A percentile compares a stretch with the other conserved stretches of the same genome.
phyloP scores from a whole-genome alignment of 2,888 invertebrate species.

The Seladonia tumulorum region DNA sequence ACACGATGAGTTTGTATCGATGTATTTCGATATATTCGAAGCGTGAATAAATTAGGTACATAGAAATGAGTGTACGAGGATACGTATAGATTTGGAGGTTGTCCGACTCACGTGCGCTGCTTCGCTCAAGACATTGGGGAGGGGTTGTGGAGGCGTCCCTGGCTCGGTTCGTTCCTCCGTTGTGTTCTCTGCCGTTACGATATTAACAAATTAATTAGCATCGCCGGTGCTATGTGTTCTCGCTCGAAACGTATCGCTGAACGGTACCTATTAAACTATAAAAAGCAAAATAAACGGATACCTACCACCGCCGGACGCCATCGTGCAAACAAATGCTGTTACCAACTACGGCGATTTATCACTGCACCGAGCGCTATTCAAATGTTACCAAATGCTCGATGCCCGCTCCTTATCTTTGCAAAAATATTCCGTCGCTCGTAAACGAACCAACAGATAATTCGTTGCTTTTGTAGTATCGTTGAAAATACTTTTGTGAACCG shows the following conservation, averaged over 20 bases:
- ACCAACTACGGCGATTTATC: slow-evolving; percentile 60
- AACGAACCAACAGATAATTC: not conserved
- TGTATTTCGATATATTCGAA: not conserved
- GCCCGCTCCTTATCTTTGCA: not conserved
- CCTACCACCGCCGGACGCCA: slow-evolving; percentile 82
- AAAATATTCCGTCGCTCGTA: not conserved
- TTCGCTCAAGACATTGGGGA: slow-evolving; percentile 80
- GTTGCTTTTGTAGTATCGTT: slow-evolving; percentile 32
- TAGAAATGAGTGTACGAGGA: not conserved
- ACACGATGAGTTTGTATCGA: not conserved
- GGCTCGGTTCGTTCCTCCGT: slow-evolving; percentile 80
- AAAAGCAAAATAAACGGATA: slow-evolving; percentile 68
- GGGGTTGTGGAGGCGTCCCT: slow-evolving; percentile 74
- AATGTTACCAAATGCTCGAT: slow-evolving; percentile 34
- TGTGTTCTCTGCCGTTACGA: slow-evolving; percentile 73
- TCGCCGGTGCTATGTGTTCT: slow-evolving; percentile 8
- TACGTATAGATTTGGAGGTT: slow-evolving; percentile 69
- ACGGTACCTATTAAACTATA: slow-evolving; percentile 40
- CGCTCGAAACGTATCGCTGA: slow-evolving; percentile 19
- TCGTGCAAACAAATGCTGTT: slow-evolving; percentile 77
- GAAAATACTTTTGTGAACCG: not conserved
- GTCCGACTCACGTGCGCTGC: slow-evolving; percentile 78
- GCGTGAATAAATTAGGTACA: not conserved
- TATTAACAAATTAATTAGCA: slow-evolving; percentile 33
- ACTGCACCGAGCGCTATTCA: slow-evolving; percentile 35